Evolutionary conservation across 23 tunicate species (phyloP).

Genomic region (Ascidia mentula): DNA sequence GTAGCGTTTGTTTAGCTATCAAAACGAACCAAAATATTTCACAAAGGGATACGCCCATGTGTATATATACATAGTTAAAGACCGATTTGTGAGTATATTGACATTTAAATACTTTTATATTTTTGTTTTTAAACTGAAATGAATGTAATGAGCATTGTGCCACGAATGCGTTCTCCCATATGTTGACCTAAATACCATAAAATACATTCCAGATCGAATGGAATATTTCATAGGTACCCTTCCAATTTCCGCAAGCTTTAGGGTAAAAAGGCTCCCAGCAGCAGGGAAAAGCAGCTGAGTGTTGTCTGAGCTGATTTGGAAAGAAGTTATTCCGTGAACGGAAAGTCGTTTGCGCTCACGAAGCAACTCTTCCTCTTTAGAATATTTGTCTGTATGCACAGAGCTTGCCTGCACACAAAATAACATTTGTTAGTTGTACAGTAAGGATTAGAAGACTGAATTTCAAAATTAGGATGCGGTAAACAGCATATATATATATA

Average conservation of each 20-base stretch:
- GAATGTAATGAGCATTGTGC: no score
- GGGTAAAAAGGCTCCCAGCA: conserved; percentile 49
- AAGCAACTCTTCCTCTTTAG: conserved; percentile 86
- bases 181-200: conserved; percentile 46
- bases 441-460: no score
- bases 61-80: no score
- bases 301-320: conserved; percentile 45
- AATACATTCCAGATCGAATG: conserved; percentile 49
- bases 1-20: no score
- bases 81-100: no score
- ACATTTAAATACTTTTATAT: no score
- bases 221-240: conserved; percentile 69
- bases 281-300: conserved; percentile 64
- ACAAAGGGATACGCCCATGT: no score
- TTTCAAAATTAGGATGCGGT: no score
- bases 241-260: conserved; percentile 51
- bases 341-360: conserved; percentile 86
- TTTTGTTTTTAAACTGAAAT: no score
- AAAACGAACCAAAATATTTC: no score
- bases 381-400: conserved; percentile 44
- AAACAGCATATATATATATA: not conserved
- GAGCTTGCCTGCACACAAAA: conserved; percentile 10
- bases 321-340: conserved; percentile 73
- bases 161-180: no score
- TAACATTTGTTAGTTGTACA: no score